Evolutionary conservation across 1,140 invertebrate genomes (phyloP), one percentile per base, ranked within the genome.

Genomic region (Notospermus geniculatus): DNA sequence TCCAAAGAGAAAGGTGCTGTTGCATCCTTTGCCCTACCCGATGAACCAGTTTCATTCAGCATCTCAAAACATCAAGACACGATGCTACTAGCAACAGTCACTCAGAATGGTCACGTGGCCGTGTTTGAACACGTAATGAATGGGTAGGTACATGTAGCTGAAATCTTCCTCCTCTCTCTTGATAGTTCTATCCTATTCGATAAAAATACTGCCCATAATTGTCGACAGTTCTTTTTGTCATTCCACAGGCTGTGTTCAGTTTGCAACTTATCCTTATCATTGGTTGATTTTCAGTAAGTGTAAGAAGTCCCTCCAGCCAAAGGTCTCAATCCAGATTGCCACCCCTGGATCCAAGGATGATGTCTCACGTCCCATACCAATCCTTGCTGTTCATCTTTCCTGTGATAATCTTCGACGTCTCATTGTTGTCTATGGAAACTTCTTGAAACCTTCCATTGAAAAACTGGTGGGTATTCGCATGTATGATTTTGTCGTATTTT

Each of bases 81-180:
- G 30, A 67, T 88, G 2, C 79, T 83, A 58, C 69, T 91, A 36
- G 83, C 84, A 7, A 88, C 87, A 15, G 84, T 88, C 0, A 90
- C 89, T 0, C 85, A 86, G 65, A 88, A 85, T 75, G 91, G 91
- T 17, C 86, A 88, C 43, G 85, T 90, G 50, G 87, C 92, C 75
- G 80, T 91, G 36, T 93, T 90, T 79, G 84, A 88, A 65, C 87
- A 89, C 65, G 86, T 86, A 64, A 79, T 89, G 43, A 91, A 91
- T 82, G 88, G 89, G 84, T 88, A 63, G 72, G 71, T 66, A 27
- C 23, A 46, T 2, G 1, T 23, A 15, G 2, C n/a, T 58, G 19
- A 43, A 55, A 4, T 13, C 15, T n/a, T 61, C 19, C 36, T 55
- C 28, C n/a, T n/a, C 23, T 56, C 32, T 9, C 39, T 28, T 19